Base-by-base conservation (phyloP, 2,113 vertebrate species). In the Tricholaema leucomelas region DNA sequence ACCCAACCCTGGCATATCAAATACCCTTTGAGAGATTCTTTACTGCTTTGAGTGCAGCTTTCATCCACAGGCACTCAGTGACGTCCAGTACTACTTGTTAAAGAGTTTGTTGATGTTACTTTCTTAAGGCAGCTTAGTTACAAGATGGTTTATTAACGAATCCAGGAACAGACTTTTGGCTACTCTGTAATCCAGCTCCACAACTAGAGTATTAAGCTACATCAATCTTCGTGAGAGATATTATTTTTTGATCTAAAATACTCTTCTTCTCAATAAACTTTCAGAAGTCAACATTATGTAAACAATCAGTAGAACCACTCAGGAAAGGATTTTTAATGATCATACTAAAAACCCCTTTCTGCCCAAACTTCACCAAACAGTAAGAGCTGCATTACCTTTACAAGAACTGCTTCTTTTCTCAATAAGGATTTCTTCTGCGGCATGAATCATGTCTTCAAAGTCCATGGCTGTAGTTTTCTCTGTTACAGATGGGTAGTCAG, bases 341-440 rank as follows among this genome's bases (percentile, higher is more conserved):
- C 10, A 58, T 21, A 48, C 55, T 81, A 56, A 84, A 81, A 40
- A 81, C 59, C 27, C 19, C 19, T 44, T 9, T n/a, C 60, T 52
- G 52, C 35, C 82, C n/a, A 50, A 63, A 85, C 5, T 55, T 65
- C 64, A 56, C 17, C 59, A 67, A 60, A 50, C 6, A 86, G 23
- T 38, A 74, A 36, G 35, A 67, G 16, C 19, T 89, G 10, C 6
- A 72, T 96, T 98, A 99, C 98, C 98, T 98, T 98, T 98, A 95
- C 97, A 98, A 60, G 98, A 98, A 58, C 95, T 95, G 79, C 95
- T 98, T 95, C 94, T 97, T 95, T 96, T 98, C 73, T 97, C 96
- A 80, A 79, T 44, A 81, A 94, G 96, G 85, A 98, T 96, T 93
- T 97, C 98, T 97, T 97, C 97, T 76, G 97, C 97, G 63, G 90